Base-by-base conservation (phyloP, 2,113 vertebrate species). In the Percina caprodes region DNA sequence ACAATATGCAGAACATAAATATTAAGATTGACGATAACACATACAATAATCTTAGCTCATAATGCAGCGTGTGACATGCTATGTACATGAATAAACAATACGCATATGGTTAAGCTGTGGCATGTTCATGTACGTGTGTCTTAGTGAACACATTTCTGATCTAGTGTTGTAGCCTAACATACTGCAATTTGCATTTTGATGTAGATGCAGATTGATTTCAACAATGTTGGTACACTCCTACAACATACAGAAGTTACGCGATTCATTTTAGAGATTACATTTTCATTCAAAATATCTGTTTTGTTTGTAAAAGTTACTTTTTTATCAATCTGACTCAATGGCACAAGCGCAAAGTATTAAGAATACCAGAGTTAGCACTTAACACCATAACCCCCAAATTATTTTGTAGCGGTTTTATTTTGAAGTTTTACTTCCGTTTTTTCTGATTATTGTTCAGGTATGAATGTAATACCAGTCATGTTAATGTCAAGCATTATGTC, bases 61-160 rank as follows among this genome's bases (percentile, higher is more conserved):
- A 26, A 59, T 8, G 63, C 63, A 52, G 30, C 59, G 48, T 62
- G 60, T 76, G 77, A 48, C 5, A 52, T 75, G 33, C 45, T 14
- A 59, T 42, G 48, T 30, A 39, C 56, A 77, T 79, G 35, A 86
- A 86, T 82, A 84, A 86, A 81, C 42, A 72, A 69, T 68, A 21
- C 56, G 74, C 13, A 49, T 74, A 42, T 54, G 42, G 4, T 30
- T 58, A 55, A 82, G 70, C 59, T 79, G 55, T 45, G 68, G 30
- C 39, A 49, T 58, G 30, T 67, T 33, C 23, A 23, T 60, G 59
- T 61, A 62, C 4, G 1, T 48, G 14, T 71, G 33, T 58, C 54
- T 87, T 46, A 55, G 23, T 51, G 21, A 62, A 58, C 52, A 62
- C 0, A 45, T 35, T 66, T 55, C 59, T 65, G 23, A 69, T 68